phyloP scores from a whole-genome alignment of 2,797 vertebrate genomes.

The Martes flavigula region DNA sequence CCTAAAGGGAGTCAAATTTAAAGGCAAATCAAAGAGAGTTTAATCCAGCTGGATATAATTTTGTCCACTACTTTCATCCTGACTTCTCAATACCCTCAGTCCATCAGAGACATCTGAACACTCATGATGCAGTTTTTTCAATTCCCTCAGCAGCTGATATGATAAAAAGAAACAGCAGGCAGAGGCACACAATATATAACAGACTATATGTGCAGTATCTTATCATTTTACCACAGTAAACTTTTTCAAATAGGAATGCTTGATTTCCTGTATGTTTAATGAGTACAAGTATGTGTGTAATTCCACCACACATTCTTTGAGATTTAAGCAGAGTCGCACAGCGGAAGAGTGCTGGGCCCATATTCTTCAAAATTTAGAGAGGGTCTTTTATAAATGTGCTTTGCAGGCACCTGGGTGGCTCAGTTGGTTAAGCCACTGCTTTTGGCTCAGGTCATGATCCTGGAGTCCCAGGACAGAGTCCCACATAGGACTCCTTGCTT shows the following conservation, averaged over 20 bases:
- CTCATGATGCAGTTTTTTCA: neutral
- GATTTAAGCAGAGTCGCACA: neutral
- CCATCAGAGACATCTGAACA: neutral
- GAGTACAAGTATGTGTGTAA: neutral
- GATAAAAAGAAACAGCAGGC: neutral
- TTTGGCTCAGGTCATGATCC: too few relatives aligned
- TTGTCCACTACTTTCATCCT: neutral
- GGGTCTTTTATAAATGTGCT: neutral
- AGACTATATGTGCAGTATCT: neutral
- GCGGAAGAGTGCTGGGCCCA: neutral
- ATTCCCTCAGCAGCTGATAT: neutral
- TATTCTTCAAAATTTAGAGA: neutral
- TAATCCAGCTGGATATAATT: neutral
- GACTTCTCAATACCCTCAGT: neutral
- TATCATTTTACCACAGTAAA: neutral
- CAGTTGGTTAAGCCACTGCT: too few relatives aligned
- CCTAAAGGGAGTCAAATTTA: neutral
- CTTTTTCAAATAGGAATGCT: conserved; percentile 17
- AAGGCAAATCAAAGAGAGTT: neutral
- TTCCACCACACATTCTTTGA: neutral
- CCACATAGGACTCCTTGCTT: too few relatives aligned
- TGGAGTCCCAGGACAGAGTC: too few relatives aligned
- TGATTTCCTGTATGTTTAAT: neutral
- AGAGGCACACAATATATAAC: neutral
- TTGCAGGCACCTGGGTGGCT: too few relatives aligned